Base-by-base conservation (phyloP, 2,113 vertebrate species). In the Gasterosteus nipponicus region DNA sequence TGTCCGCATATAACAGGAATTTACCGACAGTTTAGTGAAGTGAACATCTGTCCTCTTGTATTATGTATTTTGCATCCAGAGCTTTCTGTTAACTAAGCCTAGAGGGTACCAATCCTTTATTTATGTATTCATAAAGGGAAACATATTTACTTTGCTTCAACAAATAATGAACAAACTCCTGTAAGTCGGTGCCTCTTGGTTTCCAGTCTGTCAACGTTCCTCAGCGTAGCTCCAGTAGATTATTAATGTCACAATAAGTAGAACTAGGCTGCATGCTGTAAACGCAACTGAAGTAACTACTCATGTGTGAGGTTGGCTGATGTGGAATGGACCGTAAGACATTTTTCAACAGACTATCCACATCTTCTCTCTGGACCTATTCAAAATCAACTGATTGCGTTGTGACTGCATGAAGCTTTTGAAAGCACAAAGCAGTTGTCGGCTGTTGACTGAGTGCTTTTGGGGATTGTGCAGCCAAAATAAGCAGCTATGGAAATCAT, bases 391-490 rank as follows among this genome's bases (percentile, higher is more conserved):
- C 46, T 39, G 33, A 51, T 42, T 35, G 19, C 38, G 5, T 56
- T 16, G 14, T 38, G 42, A 49, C 41, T 19, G 3, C 26, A 14
- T 33, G 46, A 44, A 53, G 58, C 39, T 58, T 15, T 15, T 46
- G 2, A 19, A 3, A 57, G 31, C 18, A 42, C 41, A 5, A 4
- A 70, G 19, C 18, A 19, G 18, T 22, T 3, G 3, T 8, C 22
- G 7, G 3, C 6, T 73, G 38, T 9, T 53, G 18, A 41, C n/a
- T 22, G 66, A 42, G 41, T 8, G 14, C 29, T 68, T 29, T 3
- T 61, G 61, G 69, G 4, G n/a, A 79, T 73, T 38, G 4, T 29
- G 14, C 19, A 44, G 12, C 44, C 26, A 61, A 51, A 33, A 58
- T 8, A 18, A 68, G 29, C 39, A 38, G 44, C 54, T 11, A 47